Conservation (phyloP, 35 echinoderm and acorn worm genomes). For the Lytechinus variegatus region DNA sequence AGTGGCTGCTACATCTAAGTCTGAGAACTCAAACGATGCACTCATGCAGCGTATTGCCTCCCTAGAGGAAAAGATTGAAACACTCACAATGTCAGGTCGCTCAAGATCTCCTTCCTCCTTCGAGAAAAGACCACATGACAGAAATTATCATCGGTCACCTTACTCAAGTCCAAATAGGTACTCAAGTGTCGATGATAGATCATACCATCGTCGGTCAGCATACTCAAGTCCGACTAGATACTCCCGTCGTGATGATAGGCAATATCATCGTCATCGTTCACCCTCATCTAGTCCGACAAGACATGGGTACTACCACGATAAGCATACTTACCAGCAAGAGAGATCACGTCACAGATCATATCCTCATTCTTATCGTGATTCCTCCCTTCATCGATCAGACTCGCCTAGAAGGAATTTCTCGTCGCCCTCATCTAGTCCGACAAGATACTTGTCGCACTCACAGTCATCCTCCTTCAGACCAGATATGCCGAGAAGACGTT, state of each 20-base stretch:
- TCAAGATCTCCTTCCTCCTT: not conserved
- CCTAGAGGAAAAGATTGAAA: slow-evolving; percentile 25
- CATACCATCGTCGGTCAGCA: not conserved
- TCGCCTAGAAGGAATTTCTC: not conserved
- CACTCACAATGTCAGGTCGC: not conserved
- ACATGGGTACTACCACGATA: not conserved
- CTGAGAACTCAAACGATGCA: not conserved
- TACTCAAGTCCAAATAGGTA: not conserved
- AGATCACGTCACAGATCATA: not conserved
- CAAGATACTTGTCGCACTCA: not conserved
- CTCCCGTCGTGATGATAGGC: not conserved
- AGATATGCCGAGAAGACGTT: not conserved
- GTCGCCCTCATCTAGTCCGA: not conserved
- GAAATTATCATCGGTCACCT: not conserved
- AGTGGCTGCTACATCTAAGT: slow-evolving; percentile 15
- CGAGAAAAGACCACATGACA: not conserved
- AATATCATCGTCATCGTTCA: too few species aligned
- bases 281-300: too few species aligned
- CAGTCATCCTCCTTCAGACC: not conserved
- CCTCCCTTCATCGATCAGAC: not conserved
- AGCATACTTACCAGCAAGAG: not conserved
- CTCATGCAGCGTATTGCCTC: slow-evolving; percentile 8
- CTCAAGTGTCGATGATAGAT: not conserved
- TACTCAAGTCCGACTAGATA: not conserved
- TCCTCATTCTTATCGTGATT: not conserved